Conservation (phyloP, 2,888 invertebrate genomes). For the Emmelina monodactyla region DNA sequence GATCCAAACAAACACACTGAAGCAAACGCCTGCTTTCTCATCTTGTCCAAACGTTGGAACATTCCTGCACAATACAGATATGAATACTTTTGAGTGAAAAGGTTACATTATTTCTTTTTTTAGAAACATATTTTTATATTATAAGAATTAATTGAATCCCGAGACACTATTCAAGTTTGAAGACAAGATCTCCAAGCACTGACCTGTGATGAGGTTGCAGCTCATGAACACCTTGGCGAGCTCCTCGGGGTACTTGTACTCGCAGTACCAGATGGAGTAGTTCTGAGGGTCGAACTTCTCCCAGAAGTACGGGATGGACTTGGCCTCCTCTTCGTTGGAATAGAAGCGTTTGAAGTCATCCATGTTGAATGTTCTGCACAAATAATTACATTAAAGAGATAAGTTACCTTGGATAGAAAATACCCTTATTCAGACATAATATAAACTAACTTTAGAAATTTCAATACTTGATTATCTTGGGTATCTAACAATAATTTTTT, state of each 20-base stretch:
- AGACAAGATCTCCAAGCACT: too few relatives aligned
- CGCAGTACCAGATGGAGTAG: slow-evolving; percentile 96
- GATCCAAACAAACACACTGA: slow-evolving; percentile 93
- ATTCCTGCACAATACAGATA: slow-evolving; percentile 84
- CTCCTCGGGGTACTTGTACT: slow-evolving; percentile 96
- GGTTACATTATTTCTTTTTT: too few relatives aligned
- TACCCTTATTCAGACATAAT: too few relatives aligned
- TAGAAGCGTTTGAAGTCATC: slow-evolving; percentile 98
- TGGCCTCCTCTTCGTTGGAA: slow-evolving; percentile 93
- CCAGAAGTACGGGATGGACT: slow-evolving; percentile 98
- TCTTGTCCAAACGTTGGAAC: slow-evolving; percentile 97
- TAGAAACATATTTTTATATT: too few relatives aligned
- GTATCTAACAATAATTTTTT: too few relatives aligned
- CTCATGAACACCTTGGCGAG: slow-evolving; percentile 95
- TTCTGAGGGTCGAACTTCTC: slow-evolving; percentile 95
- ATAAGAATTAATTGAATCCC: too few relatives aligned
- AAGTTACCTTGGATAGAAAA: too few relatives aligned
- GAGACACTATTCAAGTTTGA: too few relatives aligned
- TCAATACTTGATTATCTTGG: too few relatives aligned
- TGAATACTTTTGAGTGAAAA: too few relatives aligned
- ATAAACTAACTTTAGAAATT: too few relatives aligned
- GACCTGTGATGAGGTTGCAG: slow-evolving; percentile 94
- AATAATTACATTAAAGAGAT: too few relatives aligned
- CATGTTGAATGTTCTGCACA: slow-evolving; percentile 83
- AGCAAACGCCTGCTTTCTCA: slow-evolving; percentile 96